Evolutionary conservation across 2,888 invertebrate genomes (phyloP).

Genomic region (Microplitis manilae): DNA sequence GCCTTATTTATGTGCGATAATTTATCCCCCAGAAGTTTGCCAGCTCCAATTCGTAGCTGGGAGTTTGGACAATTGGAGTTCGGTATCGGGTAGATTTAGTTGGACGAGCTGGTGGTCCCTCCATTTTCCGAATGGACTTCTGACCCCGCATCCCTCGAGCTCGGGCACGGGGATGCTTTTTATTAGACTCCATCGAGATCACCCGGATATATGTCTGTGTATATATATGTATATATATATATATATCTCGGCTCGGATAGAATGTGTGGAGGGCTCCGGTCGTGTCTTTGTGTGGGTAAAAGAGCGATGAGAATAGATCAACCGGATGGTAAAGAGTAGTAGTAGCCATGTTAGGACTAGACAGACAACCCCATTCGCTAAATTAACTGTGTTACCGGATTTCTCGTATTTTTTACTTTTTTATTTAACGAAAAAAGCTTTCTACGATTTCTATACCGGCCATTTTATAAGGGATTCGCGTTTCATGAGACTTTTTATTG

Average conservation of each 20-base stretch:
- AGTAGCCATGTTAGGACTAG: conserved; percentile 64
- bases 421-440: background rate
- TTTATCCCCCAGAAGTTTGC: background rate
- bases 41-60: background rate
- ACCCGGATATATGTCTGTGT: conserved; percentile 51
- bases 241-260: conserved; percentile 26
- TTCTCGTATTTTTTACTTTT: conserved; percentile 28
- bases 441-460: background rate
- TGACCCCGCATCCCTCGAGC: conserved; percentile 67
- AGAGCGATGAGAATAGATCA: conserved; percentile 13
- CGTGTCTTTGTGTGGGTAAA: background rate
- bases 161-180: conserved; percentile 66
- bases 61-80: conserved; percentile 63
- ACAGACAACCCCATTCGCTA: conserved; percentile 67
- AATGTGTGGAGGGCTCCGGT: conserved; percentile 3
- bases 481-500: conserved; percentile 7
- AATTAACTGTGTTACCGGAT: conserved; percentile 68
- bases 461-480: background rate
- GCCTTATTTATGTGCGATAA: conserved; percentile 1
- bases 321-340: conserved; percentile 26
- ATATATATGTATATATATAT: background rate
- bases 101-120: conserved; percentile 67
- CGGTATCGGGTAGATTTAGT: conserved; percentile 71
- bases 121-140: conserved; percentile 72
- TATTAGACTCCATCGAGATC: conserved; percentile 69